Conservation (phyloP, 2,797 vertebrate species). For the Macroramphosus scolopax region DNA sequence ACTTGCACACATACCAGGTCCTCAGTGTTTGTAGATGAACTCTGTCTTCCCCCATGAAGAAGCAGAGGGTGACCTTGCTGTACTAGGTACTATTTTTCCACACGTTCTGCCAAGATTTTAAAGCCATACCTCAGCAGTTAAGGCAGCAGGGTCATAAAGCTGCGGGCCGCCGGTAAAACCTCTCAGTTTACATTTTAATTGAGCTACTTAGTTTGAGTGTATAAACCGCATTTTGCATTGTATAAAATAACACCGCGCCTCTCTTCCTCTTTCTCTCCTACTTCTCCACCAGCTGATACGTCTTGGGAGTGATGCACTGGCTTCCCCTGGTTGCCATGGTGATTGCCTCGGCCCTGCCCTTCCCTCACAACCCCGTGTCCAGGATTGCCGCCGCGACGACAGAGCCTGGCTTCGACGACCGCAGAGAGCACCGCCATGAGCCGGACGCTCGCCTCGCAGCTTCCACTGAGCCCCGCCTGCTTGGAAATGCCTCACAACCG, state of each 20-base stretch:
- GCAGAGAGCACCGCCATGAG: slow-evolving; percentile 48
- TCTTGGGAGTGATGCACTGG: slow-evolving; percentile 88
- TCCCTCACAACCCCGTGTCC: slow-evolving; percentile 77
- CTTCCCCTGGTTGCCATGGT: slow-evolving; percentile 89
- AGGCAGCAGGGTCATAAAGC: slow-evolving; percentile 54
- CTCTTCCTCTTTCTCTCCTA: slow-evolving; percentile 20
- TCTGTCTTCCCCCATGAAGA: slow-evolving; percentile 25
- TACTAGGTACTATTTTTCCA: slow-evolving; percentile 58
- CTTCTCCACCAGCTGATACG: slow-evolving; percentile 76
- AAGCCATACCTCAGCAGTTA: slow-evolving; percentile 47
- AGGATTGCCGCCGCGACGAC: slow-evolving; percentile 67
- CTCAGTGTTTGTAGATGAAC: slow-evolving; percentile 16
- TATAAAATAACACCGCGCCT: slow-evolving; percentile 45
- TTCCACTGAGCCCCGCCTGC: slow-evolving; percentile 8
- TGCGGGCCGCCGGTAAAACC: slow-evolving; percentile 54
- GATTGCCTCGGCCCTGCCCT: slow-evolving; percentile 85
- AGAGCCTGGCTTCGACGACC: slow-evolving; percentile 65
- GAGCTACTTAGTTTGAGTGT: slow-evolving; percentile 38
- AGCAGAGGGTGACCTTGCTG: slow-evolving; percentile 29
- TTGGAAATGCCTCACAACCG: slow-evolving; percentile 44
- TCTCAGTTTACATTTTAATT: slow-evolving; percentile 54
- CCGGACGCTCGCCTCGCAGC: slow-evolving; percentile 39
- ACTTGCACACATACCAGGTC: slow-evolving; percentile 35
- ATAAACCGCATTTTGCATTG: slow-evolving; percentile 31
- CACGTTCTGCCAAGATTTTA: slow-evolving; percentile 62